A percentile compares a stretch with the other conserved stretches of the same genome.
phyloP scores from a whole-genome alignment of 2,888 invertebrate genomes.

The Eristalinus sepulchralis region DNA sequence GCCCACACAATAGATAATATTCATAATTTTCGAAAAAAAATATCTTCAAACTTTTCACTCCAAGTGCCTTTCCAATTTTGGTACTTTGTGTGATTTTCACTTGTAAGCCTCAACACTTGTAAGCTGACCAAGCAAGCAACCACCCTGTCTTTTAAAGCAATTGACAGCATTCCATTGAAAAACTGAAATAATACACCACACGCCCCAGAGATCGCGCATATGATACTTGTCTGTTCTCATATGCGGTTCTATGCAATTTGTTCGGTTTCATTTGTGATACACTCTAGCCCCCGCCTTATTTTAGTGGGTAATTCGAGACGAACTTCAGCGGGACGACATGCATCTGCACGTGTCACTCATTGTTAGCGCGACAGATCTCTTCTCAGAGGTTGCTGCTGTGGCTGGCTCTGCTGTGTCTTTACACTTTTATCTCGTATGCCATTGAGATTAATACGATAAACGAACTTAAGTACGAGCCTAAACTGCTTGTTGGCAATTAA shows the following conservation, averaged over 20 bases:
- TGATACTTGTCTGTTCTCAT: neutral
- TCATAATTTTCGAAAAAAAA: too few species aligned
- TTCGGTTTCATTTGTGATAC: neutral
- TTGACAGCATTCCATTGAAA: constrained; percentile 32
- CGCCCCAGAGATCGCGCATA: neutral
- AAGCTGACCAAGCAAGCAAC: neutral
- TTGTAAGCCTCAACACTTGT: neutral
- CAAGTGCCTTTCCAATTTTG: too few species aligned
- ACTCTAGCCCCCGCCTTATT: neutral
- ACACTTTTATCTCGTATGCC: constrained; percentile 29
- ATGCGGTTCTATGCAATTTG: constrained; percentile 13
- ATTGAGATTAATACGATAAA: constrained; percentile 39
- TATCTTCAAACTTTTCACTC: too few species aligned
- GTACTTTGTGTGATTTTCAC: neutral
- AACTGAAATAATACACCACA: constrained; percentile 3
- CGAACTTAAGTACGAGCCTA: constrained; percentile 16
- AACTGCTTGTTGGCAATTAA: constrained; percentile 17
- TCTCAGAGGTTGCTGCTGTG: neutral
- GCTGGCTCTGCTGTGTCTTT: neutral
- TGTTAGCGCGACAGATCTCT: constrained; percentile 9
- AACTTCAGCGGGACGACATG: neutral
- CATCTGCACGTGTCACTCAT: constrained; percentile 45
- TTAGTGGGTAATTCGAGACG: constrained; percentile 1
- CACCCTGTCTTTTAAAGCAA: constrained; percentile 34
- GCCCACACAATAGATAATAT: too few species aligned